Evolutionary conservation across 2,888 invertebrate genomes (phyloP).

Genomic region (Eristalis arbustorum): DNA sequence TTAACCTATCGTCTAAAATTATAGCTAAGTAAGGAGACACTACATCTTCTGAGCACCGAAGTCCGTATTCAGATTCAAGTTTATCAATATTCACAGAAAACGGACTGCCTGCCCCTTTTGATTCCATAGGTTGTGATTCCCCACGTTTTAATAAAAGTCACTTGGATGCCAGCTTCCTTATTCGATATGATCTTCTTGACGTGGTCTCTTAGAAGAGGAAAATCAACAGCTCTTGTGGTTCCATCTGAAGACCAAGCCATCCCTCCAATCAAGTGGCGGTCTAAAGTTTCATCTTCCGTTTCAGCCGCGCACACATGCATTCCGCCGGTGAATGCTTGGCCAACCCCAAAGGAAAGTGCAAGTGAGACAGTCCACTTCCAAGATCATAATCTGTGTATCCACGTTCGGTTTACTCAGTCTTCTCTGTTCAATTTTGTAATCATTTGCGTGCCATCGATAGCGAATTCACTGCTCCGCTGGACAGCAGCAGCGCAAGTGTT

Average conservation of each 20-base stretch:
- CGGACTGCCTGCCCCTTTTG: neutral
- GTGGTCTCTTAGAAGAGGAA: neutral
- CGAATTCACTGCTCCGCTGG: constrained; percentile 30
- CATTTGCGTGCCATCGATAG: constrained; percentile 29
- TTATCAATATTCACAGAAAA: no score
- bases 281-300: constrained; percentile 11
- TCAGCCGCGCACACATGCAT: neutral
- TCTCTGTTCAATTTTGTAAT: constrained; percentile 28
- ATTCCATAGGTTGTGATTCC: no score
- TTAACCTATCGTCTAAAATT: no score
- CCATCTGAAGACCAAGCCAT: neutral
- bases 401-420: neutral
- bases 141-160: no score
- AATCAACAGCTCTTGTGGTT: neutral
- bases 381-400: neutral
- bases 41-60: no score
- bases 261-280: neutral
- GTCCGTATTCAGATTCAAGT: no score
- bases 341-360: constrained; percentile 18
- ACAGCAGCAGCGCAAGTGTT: constrained; percentile 25
- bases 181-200: neutral
- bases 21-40: no score
- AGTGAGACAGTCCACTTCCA: neutral
- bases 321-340: neutral
- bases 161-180: no score